Evolutionary conservation across 2,888 invertebrate genomes (phyloP).

Genomic region (Punctoribates punctum): DNA sequence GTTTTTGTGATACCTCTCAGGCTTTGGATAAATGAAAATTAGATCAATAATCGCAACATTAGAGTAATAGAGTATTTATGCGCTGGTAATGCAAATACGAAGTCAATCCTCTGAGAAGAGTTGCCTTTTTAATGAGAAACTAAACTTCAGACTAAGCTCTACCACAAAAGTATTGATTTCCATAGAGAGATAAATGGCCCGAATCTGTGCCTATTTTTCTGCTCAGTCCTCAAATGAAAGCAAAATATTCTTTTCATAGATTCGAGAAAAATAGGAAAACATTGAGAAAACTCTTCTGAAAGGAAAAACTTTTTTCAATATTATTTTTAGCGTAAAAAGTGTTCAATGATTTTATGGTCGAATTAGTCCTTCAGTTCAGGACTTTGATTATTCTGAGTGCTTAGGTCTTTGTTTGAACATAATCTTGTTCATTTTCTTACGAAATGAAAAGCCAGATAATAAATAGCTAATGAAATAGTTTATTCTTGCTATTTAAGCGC

Average conservation of each 20-base stretch:
- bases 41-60: slow-evolving; percentile 30
- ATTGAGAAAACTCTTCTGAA: background rate
- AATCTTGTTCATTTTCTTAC: no score
- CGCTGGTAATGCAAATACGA: slow-evolving; percentile 26
- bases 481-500: no score
- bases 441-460: background rate
- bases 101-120: slow-evolving; percentile 17
- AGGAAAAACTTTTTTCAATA: slow-evolving; percentile 28
- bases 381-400: background rate
- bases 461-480: no score
- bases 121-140: slow-evolving; percentile 36
- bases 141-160: background rate
- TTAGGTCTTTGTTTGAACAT: background rate
- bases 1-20: background rate
- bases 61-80: slow-evolving; percentile 11
- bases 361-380: background rate
- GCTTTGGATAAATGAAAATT: slow-evolving; percentile 24
- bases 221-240: background rate
- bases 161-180: slow-evolving; percentile 32
- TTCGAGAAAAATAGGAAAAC: background rate
- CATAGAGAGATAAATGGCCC: background rate
- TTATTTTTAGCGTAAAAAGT: slow-evolving; percentile 36
- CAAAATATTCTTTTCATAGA: slow-evolving; percentile 1
- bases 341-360: slow-evolving; percentile 31
- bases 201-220: background rate